Evolutionary conservation across 1,140 invertebrate species (phyloP).

Genomic region (Drosophila trapezifrons): DNA sequence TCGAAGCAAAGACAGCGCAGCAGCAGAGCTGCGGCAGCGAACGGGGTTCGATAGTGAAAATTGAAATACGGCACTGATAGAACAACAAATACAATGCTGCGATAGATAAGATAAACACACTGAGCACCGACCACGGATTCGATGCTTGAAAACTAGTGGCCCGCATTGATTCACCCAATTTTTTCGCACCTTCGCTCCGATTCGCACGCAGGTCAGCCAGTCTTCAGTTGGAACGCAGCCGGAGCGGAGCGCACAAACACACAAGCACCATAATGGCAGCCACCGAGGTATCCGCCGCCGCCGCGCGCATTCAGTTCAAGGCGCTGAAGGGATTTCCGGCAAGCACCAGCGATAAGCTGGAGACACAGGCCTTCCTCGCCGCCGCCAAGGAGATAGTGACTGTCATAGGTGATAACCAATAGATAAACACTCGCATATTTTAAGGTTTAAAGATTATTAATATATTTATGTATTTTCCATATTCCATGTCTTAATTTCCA

Average conservation of each 20-base stretch:
- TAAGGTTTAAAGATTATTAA: neutral
- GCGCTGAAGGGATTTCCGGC: conserved; percentile 84
- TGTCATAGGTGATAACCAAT: conserved; percentile 85
- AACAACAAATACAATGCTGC: conserved; percentile 10
- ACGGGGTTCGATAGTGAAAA: conserved; percentile 34
- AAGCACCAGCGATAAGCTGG: conserved; percentile 86
- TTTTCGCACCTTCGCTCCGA: conserved; percentile 14
- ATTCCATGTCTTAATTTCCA: conserved; percentile 61
- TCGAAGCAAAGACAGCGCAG: conserved; percentile 18
- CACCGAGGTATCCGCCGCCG: conserved; percentile 35
- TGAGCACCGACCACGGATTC: neutral
- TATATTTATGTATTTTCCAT: neutral
- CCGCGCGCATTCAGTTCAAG: conserved; percentile 74
- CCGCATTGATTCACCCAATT: conserved; percentile 28
- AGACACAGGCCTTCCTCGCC: conserved; percentile 87
- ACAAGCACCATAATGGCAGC: conserved; percentile 12
- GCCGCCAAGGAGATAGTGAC: conserved; percentile 87
- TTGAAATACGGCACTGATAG: conserved; percentile 17
- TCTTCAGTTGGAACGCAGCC: conserved; percentile 7
- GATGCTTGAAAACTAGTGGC: conserved; percentile 17
- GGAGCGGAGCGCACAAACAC: conserved; percentile 1
- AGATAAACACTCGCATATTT: neutral
- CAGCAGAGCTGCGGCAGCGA: neutral
- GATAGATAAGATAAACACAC: conserved; percentile 55
- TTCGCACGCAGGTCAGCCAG: conserved; percentile 12